phyloP scores from a whole-genome alignment of 1,140 invertebrate genomes.

The Hypsibius dujardini region DNA sequence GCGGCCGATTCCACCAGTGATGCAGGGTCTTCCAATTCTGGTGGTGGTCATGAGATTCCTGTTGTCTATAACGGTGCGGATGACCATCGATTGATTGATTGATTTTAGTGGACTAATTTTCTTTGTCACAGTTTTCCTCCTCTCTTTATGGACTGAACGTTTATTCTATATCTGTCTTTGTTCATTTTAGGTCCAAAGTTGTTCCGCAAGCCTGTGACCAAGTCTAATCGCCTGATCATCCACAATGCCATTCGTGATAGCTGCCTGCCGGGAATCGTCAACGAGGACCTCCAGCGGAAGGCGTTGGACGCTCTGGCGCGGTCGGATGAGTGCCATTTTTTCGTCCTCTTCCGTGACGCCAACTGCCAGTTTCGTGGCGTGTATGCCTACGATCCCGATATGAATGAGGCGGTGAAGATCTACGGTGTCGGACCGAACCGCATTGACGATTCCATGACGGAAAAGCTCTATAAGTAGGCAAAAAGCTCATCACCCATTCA shows the following conservation, averaged over 20 bases:
- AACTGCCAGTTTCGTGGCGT: conserved; percentile 92
- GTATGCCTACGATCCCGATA: conserved; percentile 84
- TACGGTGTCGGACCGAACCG: conserved; percentile 87
- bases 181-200: conserved; percentile 60
- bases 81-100: too few species aligned
- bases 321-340: conserved; percentile 66
- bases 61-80: too few species aligned
- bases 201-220: conserved; percentile 85
- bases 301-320: conserved; percentile 50
- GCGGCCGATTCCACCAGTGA: conserved; percentile 7
- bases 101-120: too few species aligned
- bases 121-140: too few species aligned
- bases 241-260: conserved; percentile 94
- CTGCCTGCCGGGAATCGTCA: conserved; percentile 90
- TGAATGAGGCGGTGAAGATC: conserved; percentile 72
- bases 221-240: conserved; percentile 90
- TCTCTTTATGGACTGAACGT: background rate
- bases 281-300: conserved; percentile 73
- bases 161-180: background rate
- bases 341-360: conserved; percentile 90
- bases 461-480: conserved; percentile 98
- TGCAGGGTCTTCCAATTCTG: conserved; percentile 13
- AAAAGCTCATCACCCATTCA: background rate
- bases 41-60: too few species aligned
- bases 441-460: conserved; percentile 91